Base-by-base conservation (phyloP, 2,888 invertebrate species). In the Pheosia gnoma region DNA sequence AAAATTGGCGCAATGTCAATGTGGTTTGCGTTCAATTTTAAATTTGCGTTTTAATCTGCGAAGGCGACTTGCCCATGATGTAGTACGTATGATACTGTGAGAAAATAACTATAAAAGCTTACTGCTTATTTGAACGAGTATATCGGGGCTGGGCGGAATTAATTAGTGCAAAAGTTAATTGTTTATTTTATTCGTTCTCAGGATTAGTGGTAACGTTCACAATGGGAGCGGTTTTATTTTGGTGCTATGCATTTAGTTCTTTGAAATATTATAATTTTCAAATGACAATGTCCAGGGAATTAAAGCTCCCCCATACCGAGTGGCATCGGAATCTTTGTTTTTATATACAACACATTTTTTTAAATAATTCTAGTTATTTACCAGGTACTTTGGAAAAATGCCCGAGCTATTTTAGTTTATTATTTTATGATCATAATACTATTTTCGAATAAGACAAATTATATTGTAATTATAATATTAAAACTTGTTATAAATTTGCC, bases 51-150 rank as follows among this genome's bases (percentile, higher is more conserved):
- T 64, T 59, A 55, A 63, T 59, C 60, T 0, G 41, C 10, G 11
- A 41, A 58, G 58, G 70, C 75, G 77, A 77, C 77, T 72, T 65
- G 43, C 66, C 60, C 70, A 74, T 75, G 56, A 67, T 72, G 72
- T 70, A 52, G 68, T 65, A 67, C 59, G 72, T 59, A 63, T 55
- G 66, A 68, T 65, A 75, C 75, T 75, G 75, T 57, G 25, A 62
- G 41, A 66, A 60, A 63, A 38, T 62, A 43, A 62, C 43, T 61
- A 51, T n/a, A 7, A 51, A 51, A 25, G 47, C 47, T 47, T 11
- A n/a, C 8, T 72, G 61, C 47, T 58, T 47, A 60, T 59, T 65
- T 72, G 63, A 67, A 67, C 67, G 60, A 67, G 60, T 67, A 63
- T 59, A 67, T 61, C 63, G 61, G 70, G 59, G 56, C 58, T 60